Evolutionary conservation across 53 echinoderm and acorn worm genomes (phyloP), one percentile per base, ranked within the genome.

Genomic region (Actinopyga echinites): DNA sequence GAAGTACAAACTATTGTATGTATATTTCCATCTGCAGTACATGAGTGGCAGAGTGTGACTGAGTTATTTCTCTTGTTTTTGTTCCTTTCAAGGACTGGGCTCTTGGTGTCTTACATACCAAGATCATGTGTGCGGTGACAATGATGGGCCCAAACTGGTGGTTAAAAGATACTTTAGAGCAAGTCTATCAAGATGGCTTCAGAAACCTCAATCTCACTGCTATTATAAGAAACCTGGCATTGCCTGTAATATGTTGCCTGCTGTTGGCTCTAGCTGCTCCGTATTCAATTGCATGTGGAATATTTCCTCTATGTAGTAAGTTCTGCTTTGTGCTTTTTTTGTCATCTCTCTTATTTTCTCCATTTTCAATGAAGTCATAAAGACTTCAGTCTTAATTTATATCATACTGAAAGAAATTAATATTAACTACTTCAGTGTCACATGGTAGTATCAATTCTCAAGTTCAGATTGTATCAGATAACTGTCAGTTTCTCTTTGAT

Each of bases 101-200:
- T 60, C 84, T 97, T 6, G 97, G 97, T 8, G 97, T 97, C 15
- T 87, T 97, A 15, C 97, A 97, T 69, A 92, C 97, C 42, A 97
- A 97, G 82, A 97, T 97, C 57, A 75, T 97, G 58, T 94, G 97
- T 94, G 97, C 97, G 34, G 89, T 97, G 26, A 97, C 97, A 35
- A 97, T 97, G 97, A 97, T 97, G 97, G 97, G 97, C 20, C 97
- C 97, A n/a, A 97, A 83, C 85, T 97, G 97, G 97, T 97, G 97
- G 97, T 91, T 97, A 13, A 94, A 97, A 69, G 83, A 91, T 49
- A 94, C 90, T 82, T 68, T 97, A 45, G 97, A 97, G 66, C 97
- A 97, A 89, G 94, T 97, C 64, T 97, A 97, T 82, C 97, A 97
- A 73, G 93, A 97, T 69, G 97, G 97, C 20, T 90, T 97, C 28